These are phyloP conservation scores for Ispidina picta DNA, from an alignment of 2,797 vertebrate species.

Conservation along the genomic window DNA sequence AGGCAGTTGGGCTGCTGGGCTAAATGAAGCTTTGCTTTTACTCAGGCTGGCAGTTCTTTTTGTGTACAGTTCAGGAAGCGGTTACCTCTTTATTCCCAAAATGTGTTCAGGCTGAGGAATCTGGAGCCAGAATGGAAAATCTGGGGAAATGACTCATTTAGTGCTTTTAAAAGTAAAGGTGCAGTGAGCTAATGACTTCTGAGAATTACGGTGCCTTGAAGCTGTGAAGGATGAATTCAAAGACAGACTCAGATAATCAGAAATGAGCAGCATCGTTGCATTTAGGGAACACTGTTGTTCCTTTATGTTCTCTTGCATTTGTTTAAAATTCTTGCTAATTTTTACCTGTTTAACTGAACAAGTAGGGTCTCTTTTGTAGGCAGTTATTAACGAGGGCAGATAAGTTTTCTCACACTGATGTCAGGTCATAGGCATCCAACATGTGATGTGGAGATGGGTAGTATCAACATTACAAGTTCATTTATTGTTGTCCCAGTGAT, in stretches of 20 bases:
- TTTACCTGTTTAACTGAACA: background rate
- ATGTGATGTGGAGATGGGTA: background rate
- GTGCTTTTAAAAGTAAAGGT: background rate
- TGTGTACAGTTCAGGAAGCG: background rate
- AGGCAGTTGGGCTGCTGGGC: background rate
- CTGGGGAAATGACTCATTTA: background rate
- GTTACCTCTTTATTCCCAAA: background rate
- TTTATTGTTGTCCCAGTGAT: background rate
- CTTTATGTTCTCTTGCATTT: background rate
- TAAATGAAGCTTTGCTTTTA: conserved; percentile 29
- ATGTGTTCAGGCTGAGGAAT: background rate
- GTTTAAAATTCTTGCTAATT: background rate
- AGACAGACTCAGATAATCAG: background rate
- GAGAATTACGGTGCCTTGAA: background rate
- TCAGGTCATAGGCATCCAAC: background rate
- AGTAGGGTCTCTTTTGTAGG: background rate
- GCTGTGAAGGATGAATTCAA: background rate
- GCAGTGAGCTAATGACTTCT: background rate
- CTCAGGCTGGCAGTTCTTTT: background rate
- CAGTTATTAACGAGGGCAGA: background rate
- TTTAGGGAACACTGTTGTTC: background rate
- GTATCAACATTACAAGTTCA: background rate
- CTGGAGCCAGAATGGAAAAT: conserved; percentile 21
- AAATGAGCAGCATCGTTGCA: background rate
- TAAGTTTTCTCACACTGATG: background rate